These are phyloP conservation scores for Harpegnathos saltator DNA, from an alignment of 1,140 invertebrate genomes.

Conservation along the genomic window DNA sequence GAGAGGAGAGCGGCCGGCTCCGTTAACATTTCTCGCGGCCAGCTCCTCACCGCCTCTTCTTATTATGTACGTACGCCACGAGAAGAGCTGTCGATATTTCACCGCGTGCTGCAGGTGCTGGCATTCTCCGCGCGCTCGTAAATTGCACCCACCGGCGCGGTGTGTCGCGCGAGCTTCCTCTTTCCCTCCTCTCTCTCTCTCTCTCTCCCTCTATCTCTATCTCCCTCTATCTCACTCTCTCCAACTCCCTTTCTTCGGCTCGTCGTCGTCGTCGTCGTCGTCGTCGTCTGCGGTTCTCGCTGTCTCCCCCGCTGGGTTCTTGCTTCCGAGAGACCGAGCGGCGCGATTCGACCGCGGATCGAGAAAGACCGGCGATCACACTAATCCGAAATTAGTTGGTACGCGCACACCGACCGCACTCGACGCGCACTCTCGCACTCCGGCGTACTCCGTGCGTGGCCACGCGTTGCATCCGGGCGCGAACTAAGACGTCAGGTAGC, in stretches of 20 bases:
- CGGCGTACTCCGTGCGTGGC: too few relatives aligned
- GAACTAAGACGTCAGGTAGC: neutral
- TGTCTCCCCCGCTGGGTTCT: too few relatives aligned
- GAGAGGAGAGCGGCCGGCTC: conserved; percentile 15
- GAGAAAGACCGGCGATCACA: too few relatives aligned
- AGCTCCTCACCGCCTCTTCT: neutral
- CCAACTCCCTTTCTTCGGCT: too few relatives aligned
- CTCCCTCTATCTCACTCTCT: too few relatives aligned
- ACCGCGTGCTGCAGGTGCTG: neutral
- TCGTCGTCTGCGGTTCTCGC: too few relatives aligned
- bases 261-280: too few relatives aligned
- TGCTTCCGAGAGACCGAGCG: neutral
- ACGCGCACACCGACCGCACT: neutral
- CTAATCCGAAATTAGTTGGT: neutral
- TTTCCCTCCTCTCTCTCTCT: too few relatives aligned
- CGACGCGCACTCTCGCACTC: neutral
- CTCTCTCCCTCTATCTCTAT: neutral
- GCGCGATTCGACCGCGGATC: neutral
- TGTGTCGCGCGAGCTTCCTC: too few relatives aligned
- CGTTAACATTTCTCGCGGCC: conserved; percentile 2
- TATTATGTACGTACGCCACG: neutral
- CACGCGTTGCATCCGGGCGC: neutral
- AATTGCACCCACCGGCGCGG: conserved; percentile 22
- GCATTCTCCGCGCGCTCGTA: conserved; percentile 6
- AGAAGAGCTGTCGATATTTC: conserved; percentile 13